Conservation (phyloP, 2,113 vertebrate species). For the Dicerorhinus sumatrensis region DNA sequence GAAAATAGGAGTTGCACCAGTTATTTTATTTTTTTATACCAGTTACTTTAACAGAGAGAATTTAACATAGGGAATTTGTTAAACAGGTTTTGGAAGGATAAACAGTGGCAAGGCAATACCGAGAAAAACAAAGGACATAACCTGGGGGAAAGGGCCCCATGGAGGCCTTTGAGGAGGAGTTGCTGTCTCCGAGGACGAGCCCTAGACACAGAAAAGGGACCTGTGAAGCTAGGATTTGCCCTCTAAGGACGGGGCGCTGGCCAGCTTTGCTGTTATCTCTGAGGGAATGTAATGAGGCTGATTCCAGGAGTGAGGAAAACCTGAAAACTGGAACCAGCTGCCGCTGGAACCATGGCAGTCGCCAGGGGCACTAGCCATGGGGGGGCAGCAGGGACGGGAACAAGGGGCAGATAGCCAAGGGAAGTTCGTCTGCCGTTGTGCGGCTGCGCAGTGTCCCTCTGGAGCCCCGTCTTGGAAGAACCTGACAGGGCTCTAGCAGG, state of each 20-base stretch:
- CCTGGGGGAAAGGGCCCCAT: background rate
- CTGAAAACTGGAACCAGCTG: background rate
- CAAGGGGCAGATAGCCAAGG: background rate
- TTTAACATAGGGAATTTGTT: background rate
- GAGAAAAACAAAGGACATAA: background rate
- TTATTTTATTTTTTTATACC: background rate
- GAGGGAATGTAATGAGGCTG: background rate
- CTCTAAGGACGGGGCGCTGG: background rate
- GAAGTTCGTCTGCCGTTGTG: background rate
- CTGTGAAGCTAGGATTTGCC: background rate
- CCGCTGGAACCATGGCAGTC: background rate
- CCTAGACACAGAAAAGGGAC: background rate
- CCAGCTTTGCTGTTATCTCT: background rate
- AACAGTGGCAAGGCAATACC: background rate
- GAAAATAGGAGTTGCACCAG: background rate
- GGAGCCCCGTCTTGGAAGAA: background rate
- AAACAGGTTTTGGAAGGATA: background rate
- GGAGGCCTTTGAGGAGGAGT: background rate
- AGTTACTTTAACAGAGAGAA: slow-evolving; percentile 12
- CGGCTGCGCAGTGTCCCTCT: background rate
- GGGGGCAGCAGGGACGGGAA: background rate
- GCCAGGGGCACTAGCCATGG: background rate
- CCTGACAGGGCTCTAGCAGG: background rate
- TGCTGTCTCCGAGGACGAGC: background rate
- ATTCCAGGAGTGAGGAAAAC: background rate